A percentile compares a stretch with the other conserved stretches of the same genome.
These are phyloP conservation scores for Ptychoptera contaminata DNA, from an alignment of 2,888 invertebrate species.

Conservation along the genomic window DNA sequence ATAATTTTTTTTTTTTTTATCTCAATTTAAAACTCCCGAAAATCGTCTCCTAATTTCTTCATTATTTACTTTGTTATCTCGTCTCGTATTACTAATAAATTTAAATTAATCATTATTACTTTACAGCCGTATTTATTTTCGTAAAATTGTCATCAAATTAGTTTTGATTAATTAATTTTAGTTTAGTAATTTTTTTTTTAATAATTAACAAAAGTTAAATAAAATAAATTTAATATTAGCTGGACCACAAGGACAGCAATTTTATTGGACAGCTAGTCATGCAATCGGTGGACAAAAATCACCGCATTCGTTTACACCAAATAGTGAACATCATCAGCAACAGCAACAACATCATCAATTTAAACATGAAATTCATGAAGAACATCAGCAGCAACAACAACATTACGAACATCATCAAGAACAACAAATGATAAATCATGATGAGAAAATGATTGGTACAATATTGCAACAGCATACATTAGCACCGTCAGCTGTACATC, in stretches of 20 bases:
- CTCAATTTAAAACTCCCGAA: too few species aligned
- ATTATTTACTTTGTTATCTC: too few species aligned
- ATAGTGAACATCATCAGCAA: conserved; percentile 16
- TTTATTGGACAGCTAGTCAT: conserved; percentile 64
- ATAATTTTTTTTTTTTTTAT: too few species aligned
- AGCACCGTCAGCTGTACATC: conserved; percentile 36
- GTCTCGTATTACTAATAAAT: too few species aligned
- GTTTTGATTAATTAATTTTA: background rate
- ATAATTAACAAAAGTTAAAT: conserved; percentile 3
- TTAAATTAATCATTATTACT: too few species aligned
- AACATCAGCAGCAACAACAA: conserved; percentile 3
- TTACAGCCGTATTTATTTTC: too few species aligned
- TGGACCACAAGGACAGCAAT: conserved; percentile 17
- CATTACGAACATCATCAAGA: conserved; percentile 20
- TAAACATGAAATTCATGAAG: conserved; percentile 13
- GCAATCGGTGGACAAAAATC: conserved; percentile 48
- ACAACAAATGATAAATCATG: conserved; percentile 8
- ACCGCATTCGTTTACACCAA: conserved; percentile 19
- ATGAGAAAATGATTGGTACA: conserved; percentile 30
- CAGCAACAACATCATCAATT: conserved; percentile 19
- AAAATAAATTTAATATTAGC: conserved; percentile 7
- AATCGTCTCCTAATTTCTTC: too few species aligned
- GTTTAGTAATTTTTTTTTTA: background rate
- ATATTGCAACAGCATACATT: conserved; percentile 38
- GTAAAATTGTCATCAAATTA: background rate